phyloP scores from a whole-genome alignment of 1,140 invertebrate genomes.

The Tetramorium parvispinum region DNA sequence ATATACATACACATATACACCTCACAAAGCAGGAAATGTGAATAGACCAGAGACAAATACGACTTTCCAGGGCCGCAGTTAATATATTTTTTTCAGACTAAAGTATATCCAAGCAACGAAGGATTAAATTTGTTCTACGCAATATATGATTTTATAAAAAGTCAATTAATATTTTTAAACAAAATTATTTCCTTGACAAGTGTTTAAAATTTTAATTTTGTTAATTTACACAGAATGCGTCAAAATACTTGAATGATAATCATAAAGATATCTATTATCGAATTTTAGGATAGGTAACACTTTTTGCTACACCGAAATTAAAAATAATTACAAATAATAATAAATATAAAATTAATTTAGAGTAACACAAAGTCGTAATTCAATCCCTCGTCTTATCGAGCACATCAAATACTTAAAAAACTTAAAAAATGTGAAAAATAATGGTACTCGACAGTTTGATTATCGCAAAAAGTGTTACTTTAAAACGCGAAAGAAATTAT shows the following conservation, averaged over 20 bases:
- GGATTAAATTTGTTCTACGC: not conserved
- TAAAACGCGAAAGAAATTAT: not conserved
- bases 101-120: not conserved
- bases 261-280: not conserved
- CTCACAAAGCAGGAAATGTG: not conserved
- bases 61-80: constrained; percentile 1
- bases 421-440: not conserved
- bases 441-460: not conserved
- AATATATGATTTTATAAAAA: not conserved
- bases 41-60: not conserved
- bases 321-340: not conserved
- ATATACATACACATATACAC: not conserved
- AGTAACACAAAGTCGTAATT: not conserved
- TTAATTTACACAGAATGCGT: not conserved
- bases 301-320: not conserved
- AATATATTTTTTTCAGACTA: not conserved
- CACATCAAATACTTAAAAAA: not conserved
- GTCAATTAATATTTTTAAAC: not conserved
- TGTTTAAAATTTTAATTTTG: not conserved
- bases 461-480: not conserved
- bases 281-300: constrained; percentile 3
- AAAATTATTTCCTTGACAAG: not conserved
- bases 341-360: not conserved
- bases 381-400: too few species aligned
- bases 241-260: not conserved